Evolutionary conservation across 2,113 vertebrate species (phyloP), one percentile per base, ranked within the genome.

Genomic region (Labeo catla): DNA sequence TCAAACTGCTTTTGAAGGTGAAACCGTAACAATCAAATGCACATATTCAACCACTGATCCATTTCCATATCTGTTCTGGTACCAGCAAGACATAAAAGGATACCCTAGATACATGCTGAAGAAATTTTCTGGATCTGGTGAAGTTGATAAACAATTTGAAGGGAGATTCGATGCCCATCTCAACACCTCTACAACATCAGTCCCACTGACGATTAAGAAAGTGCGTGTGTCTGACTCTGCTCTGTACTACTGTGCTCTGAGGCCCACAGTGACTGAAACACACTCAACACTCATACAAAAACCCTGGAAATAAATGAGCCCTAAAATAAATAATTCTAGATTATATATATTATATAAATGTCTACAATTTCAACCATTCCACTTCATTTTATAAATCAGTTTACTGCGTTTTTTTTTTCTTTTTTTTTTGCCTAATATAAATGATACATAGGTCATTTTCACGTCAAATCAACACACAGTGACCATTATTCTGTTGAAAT

Each of bases 241-340:
- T 81, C 47, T 88, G 47, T 89, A 89, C 19, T 89, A 86, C 81
- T 88, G 86, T 47, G 89, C 89, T 45, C 63, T 89, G 86, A 0
- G 1, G 86, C 57, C 78, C 78, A 81, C 78, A 45, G 78, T 63
- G 78, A 81, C 78, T 61, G 9, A 81, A 47, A 81, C 78, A 47
- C 78, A 81, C 54, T 47, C 78, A 81, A 47, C 57, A 63, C 57
- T 15, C 78, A 43, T 11, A 81, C 57, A 61, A 4, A 63, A 81
- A 81, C 54, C 36, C 70, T 11, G 16, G 4, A 12, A 39, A 39
- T 39, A 70, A 28, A 34, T 73, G 19, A 73, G 16, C 19, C 16
- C 52, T 16, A 16, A 23, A n/a, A 12, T 76, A 49, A 49, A 49
- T 12, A 7, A 36, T 39, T 72, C 34, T 66, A 13, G 12, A 66